Evolutionary conservation across 2,797 vertebrate species (phyloP).

Genomic region (Sebastes vulpes): DNA sequence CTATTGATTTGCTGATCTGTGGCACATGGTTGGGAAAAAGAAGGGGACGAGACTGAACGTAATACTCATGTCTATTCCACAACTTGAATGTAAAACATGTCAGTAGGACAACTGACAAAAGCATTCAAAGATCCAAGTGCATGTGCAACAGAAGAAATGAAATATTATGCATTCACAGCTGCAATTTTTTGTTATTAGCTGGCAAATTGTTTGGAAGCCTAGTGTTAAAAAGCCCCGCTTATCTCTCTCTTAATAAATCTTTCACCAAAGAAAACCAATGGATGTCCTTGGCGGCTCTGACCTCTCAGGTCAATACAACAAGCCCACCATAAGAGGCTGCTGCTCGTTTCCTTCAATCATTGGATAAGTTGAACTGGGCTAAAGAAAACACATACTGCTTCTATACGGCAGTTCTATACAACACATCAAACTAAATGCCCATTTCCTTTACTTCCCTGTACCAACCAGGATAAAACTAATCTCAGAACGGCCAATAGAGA

Average conservation of each 20-base stretch:
- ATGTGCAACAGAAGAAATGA: background rate
- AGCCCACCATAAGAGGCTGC: conserved; percentile 2
- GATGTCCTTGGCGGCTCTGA: conserved; percentile 32
- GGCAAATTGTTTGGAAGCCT: background rate
- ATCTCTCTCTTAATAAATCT: conserved; percentile 51
- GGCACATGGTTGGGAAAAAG: background rate
- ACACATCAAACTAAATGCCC: background rate
- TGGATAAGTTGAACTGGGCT: background rate
- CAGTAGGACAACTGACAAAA: background rate
- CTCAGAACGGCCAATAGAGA: conserved; percentile 26
- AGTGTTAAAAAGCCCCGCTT: conserved; percentile 4
- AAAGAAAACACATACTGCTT: background rate
- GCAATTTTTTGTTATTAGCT: background rate
- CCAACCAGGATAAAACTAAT: conserved; percentile 40
- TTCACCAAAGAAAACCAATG: conserved; percentile 33
- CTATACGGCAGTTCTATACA: background rate
- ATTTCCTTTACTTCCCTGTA: conserved; percentile 7
- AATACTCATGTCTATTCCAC: background rate
- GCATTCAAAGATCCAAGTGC: background rate
- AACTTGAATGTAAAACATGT: conserved; percentile 4
- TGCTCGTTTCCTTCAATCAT: background rate
- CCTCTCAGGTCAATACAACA: conserved; percentile 24
- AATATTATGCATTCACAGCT: background rate
- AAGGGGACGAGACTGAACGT: background rate
- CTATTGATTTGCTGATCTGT: background rate